Base-by-base conservation (phyloP, 2,113 vertebrate species). In the Glareola pratincola region DNA sequence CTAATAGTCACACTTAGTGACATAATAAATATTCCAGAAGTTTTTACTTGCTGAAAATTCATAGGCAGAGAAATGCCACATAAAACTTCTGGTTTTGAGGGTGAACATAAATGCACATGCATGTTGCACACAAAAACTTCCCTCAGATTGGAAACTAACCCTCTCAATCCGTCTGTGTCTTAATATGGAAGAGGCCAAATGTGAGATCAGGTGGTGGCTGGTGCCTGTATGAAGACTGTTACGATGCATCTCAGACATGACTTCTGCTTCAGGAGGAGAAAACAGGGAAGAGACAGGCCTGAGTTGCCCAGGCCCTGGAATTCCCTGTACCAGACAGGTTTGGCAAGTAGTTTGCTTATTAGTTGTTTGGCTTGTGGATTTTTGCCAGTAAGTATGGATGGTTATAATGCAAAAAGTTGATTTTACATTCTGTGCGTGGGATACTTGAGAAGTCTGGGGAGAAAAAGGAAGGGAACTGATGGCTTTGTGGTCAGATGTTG, bases 241-340 rank as follows among this genome's bases (percentile, higher is more conserved):
- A 17, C 0, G 0, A 27, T 18, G 24, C 2, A 26, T 14, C 53
- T 0, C 2, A 81, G 27, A 54, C 8, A 12, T 3, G 23, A 32
- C 8, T 19, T 59, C 24, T 72, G 6, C 14, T 68, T 66, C 36
- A 69, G 18, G 4, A 10, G 3, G 23, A 50, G 39, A 43, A 18
- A 85, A 57, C 36, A 48, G 4, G 13, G 6, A 77, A 60, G 14
- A 54, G 24, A 24, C 22, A 2, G 2, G n/a, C n/a, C 1, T 22
- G 11, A 53, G 23, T 24, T 50, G 4, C 17, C 10, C 24, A 48
- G 36, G 22, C 11, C 4, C 14, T 74, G 12, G 10, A 24, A 23
- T 8, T 37, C 34, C 19, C 17, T 13, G 2, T 45, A 45, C 4
- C 36, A 76, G 23, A 12, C 15, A 50, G 5, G 12, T 3, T 0